phyloP scores from a whole-genome alignment of 1,140 invertebrate genomes.

The Drosophila guanche region DNA sequence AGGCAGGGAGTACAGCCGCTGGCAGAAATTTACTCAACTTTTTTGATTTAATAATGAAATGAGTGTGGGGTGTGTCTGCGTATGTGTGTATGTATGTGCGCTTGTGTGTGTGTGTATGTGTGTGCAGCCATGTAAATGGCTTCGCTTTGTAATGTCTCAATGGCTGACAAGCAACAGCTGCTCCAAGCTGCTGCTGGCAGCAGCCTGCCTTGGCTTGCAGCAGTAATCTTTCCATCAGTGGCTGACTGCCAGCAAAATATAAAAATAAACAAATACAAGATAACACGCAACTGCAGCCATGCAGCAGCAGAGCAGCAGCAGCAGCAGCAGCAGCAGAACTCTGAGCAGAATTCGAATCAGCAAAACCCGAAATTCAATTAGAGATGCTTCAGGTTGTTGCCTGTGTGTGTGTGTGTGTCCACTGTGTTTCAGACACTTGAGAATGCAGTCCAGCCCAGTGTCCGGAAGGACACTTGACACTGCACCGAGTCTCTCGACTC shows the following conservation, averaged over 20 bases:
- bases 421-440: conserved; percentile 2
- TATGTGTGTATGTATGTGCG: not conserved
- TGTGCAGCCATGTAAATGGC: conserved; percentile 41
- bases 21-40: conserved; percentile 73
- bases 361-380: conserved; percentile 54
- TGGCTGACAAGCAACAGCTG: conserved; percentile 54
- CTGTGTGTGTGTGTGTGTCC: conserved; percentile 5
- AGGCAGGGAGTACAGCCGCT: conserved; percentile 33
- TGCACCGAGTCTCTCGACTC: conserved; percentile 2
- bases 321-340: too few species aligned
- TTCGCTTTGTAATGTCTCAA: conserved; percentile 46
- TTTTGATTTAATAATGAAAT: conserved; percentile 80
- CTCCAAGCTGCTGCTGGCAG: too few species aligned
- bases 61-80: conserved; percentile 29
- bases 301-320: too few species aligned
- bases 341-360: conserved; percentile 1
- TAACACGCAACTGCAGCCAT: conserved; percentile 51
- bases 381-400: conserved; percentile 44
- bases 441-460: not conserved
- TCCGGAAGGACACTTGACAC: conserved; percentile 27
- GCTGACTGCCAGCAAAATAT: conserved; percentile 42
- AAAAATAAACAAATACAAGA: conserved; percentile 67
- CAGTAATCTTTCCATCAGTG: conserved; percentile 64
- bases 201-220: conserved; percentile 13
- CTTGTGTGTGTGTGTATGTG: conserved; percentile 4